These are phyloP conservation scores for Druceiella hillmani DNA, from an alignment of 2,888 invertebrate genomes.

Conservation along the genomic window DNA sequence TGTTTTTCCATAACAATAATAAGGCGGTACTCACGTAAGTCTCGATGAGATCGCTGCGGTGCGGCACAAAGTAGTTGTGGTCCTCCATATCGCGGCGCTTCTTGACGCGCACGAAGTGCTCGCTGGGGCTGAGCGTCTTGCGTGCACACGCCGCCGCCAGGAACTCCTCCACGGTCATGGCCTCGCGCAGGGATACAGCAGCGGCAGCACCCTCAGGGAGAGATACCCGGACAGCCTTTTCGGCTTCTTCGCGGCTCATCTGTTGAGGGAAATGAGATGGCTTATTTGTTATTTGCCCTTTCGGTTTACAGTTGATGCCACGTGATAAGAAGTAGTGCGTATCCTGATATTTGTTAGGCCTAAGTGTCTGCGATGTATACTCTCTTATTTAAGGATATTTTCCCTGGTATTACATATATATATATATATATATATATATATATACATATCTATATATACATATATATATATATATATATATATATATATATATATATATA, in stretches of 20 bases:
- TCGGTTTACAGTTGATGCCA: no score
- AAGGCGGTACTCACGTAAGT: slow-evolving; percentile 77
- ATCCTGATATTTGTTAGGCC: no score
- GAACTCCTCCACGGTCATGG: slow-evolving; percentile 95
- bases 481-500: no score
- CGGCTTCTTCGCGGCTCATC: slow-evolving; percentile 83
- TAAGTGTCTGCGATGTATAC: no score
- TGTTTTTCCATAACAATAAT: slow-evolving; percentile 1
- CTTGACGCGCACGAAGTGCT: slow-evolving; percentile 93
- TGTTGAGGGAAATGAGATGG: slow-evolving; percentile 52
- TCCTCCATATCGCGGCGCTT: slow-evolving; percentile 93
- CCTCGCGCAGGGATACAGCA: slow-evolving; percentile 81
- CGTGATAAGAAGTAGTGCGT: no score
- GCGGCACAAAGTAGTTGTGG: slow-evolving; percentile 94
- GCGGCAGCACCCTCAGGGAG: slow-evolving; percentile 80
- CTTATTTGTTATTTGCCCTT: no score
- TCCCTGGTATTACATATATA: no score
- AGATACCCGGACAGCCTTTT: slow-evolving; percentile 85
- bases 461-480: no score
- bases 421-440: no score
- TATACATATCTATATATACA: no score
- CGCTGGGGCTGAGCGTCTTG: slow-evolving; percentile 88
- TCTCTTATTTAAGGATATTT: no score
- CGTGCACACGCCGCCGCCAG: slow-evolving; percentile 88
- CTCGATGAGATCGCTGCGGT: slow-evolving; percentile 90